Evolutionary conservation across 1,140 invertebrate genomes (phyloP).

Genomic region (Cylas formicarius): DNA sequence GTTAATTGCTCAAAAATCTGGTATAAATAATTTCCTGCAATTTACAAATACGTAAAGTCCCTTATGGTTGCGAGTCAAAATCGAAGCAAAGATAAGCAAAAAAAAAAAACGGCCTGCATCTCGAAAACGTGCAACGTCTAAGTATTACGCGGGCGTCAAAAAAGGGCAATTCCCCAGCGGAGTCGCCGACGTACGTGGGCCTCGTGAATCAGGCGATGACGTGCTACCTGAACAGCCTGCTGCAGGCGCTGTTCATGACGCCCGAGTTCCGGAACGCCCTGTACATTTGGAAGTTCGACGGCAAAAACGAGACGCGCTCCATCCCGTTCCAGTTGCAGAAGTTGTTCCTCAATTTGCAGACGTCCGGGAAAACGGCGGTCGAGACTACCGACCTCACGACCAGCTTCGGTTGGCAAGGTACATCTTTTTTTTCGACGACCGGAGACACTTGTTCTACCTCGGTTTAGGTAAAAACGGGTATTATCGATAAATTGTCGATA

Average conservation of each 20-base stretch:
- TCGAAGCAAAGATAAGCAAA: no score
- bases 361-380: slow-evolving; percentile 64
- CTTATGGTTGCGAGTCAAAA: no score
- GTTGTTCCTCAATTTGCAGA: slow-evolving; percentile 82
- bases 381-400: slow-evolving; percentile 83
- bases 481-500: no score
- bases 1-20: no score
- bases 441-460: no score
- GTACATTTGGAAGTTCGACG: slow-evolving; percentile 80
- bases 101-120: no score
- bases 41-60: no score
- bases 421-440: no score
- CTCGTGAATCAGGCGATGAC: slow-evolving; percentile 93
- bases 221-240: slow-evolving; percentile 84
- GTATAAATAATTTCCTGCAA: no score
- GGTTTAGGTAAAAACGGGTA: no score
- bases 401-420: slow-evolving; percentile 84
- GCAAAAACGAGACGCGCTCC: slow-evolving; percentile 59
- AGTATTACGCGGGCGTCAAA: no score
- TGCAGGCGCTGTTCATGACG: slow-evolving; percentile 89
- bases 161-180: slow-evolving; percentile 15
- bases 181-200: slow-evolving; percentile 62
- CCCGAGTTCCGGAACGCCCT: slow-evolving; percentile 91
- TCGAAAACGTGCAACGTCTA: no score
- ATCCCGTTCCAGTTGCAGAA: slow-evolving; percentile 86